Evolutionary conservation across 1,140 invertebrate species (phyloP), one percentile per base, ranked within the genome.

Genomic region (Saxidomus purpurata): DNA sequence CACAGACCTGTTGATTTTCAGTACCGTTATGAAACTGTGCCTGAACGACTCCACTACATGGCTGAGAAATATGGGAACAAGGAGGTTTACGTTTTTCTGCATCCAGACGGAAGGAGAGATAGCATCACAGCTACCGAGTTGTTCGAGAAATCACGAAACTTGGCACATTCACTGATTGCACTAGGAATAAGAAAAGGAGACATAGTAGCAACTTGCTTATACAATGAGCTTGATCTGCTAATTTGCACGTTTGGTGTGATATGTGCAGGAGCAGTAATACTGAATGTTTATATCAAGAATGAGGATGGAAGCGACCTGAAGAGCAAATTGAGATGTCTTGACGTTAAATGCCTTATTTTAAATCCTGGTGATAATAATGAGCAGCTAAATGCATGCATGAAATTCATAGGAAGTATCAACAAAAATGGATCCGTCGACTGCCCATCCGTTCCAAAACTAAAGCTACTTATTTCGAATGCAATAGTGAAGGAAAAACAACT

Each of bases 51-150:
- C 1, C 25, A 25, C 6, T 25, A 43, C 11, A 28, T 43, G 38
- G 71, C 36, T 15, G 43, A 47, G 13, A 40, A 76, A 76, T 47
- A 22, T 76, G 34, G 34, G 8, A 36, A 76, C 11, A 38, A 47
- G 11, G 71, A 76, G 9, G 71, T 76, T 36, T 76, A 76, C 71
- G 71, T 76, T 4, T 76, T 76, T 76, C 36, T 76, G 2, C 19
- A 47, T 47, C 71, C 71, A 11, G 71, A 76, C n/a, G 71, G 71
- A 19, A 47, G 34, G 25, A 11, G 71, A 25, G 71, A 34, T 22
- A 17, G 19, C n/a, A 76, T 76, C 3, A 22, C 71, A 31, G 71
- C 71, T 9, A 28, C 11, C 8, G 36, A 15, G 38, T 9, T 76
- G 11, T 43, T 4, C 8, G 3, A 28, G 22, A 40, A 17, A 40